Percentiles rank a stretch among this genome's conserved stretches.
Evolutionary conservation across 2,113 vertebrate genomes (phyloP).

Genomic region (Hyperoodon ampullatus): DNA sequence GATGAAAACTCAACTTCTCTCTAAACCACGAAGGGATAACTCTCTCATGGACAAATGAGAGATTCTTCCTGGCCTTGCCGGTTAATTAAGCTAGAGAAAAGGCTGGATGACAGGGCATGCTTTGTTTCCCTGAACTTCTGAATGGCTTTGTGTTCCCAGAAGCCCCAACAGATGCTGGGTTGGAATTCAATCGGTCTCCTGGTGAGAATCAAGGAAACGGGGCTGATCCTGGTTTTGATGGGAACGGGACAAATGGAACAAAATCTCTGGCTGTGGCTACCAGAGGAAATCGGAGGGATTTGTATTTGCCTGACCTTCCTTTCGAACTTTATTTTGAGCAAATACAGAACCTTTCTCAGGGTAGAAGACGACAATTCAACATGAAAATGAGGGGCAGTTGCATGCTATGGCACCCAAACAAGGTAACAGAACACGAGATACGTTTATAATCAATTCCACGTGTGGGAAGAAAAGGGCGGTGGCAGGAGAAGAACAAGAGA

Average conservation of each 20-base stretch:
- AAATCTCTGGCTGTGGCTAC: constrained; percentile 1
- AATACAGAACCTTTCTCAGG: constrained; percentile 26
- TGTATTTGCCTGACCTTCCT: constrained; percentile 29
- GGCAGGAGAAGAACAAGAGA: neutral
- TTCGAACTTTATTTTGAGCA: constrained; percentile 47
- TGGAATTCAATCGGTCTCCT: constrained; percentile 81
- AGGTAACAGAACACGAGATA: neutral
- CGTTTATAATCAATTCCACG: neutral
- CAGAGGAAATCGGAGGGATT: constrained; percentile 46
- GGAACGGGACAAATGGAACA: constrained; percentile 65
- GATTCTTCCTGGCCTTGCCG: constrained; percentile 76
- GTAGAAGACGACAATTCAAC: neutral
- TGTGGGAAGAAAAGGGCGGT: neutral
- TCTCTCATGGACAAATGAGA: constrained; percentile 75
- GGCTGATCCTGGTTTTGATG: constrained; percentile 68
- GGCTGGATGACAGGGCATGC: constrained; percentile 79
- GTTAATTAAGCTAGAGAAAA: constrained; percentile 81
- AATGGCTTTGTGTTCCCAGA: constrained; percentile 85
- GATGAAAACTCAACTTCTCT: constrained; percentile 16
- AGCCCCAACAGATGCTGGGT: constrained; percentile 81
- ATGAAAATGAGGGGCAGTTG: constrained; percentile 40
- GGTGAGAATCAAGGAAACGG: constrained; percentile 78
- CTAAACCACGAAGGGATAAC: constrained; percentile 55
- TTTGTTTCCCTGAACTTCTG: constrained; percentile 83
- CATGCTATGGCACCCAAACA: neutral